phyloP scores from a whole-genome alignment of 2,797 vertebrate genomes.

The Brachymystax lenok region DNA sequence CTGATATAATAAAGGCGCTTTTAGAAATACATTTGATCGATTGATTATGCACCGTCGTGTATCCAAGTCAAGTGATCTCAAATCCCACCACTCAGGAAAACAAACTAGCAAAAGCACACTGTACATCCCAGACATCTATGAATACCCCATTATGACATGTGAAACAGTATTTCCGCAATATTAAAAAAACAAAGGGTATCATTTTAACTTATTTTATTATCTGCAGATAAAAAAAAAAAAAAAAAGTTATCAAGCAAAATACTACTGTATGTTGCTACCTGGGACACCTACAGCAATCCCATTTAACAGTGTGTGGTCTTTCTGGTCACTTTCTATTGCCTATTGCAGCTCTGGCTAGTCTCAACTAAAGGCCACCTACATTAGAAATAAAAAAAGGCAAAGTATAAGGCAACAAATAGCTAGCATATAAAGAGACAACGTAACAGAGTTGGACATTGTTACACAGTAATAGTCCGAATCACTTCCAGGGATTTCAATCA shows the following conservation, averaged over 20 bases:
- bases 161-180: not conserved
- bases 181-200: not conserved
- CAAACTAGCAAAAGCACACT: not conserved
- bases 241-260: constrained; percentile 60
- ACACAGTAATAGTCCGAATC: constrained; percentile 75
- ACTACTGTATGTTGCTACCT: constrained; percentile 28
- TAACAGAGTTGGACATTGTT: constrained; percentile 71
- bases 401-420: constrained; percentile 71
- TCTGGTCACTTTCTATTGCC: constrained; percentile 49
- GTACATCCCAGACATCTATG: not conserved
- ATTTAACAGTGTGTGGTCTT: constrained; percentile 70
- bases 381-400: constrained; percentile 60
- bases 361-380: constrained; percentile 65
- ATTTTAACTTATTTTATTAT: constrained; percentile 62
- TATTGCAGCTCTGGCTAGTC: constrained; percentile 44
- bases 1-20: too few species aligned
- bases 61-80: not conserved
- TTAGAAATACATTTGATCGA: too few species aligned
- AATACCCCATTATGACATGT: not conserved
- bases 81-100: not conserved
- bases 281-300: constrained; percentile 51
- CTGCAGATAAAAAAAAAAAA: constrained; percentile 60
- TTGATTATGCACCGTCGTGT: not conserved
- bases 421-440: constrained; percentile 60
- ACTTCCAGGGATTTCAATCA: constrained; percentile 62